These are phyloP conservation scores for Melanchra persicariae DNA, from an alignment of 2,888 invertebrate genomes.

Conservation along the genomic window DNA sequence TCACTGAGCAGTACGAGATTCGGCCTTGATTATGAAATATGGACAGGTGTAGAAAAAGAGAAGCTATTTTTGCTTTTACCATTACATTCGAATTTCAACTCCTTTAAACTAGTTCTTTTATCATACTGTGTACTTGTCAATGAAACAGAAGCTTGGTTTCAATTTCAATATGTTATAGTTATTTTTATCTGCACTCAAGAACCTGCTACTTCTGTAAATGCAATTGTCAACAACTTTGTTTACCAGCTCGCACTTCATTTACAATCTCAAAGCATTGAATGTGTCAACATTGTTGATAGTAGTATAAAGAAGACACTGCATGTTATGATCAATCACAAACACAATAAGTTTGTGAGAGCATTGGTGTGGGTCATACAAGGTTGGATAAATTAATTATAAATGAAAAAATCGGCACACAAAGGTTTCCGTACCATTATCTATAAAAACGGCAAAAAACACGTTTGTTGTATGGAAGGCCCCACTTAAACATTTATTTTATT, in stretches of 20 bases:
- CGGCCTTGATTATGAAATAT: neutral
- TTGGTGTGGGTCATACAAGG: neutral
- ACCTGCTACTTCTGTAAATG: neutral
- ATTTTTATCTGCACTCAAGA: neutral
- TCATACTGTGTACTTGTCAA: no score
- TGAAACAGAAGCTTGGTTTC: no score
- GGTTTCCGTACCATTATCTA: no score
- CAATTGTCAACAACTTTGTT: slow-evolving; percentile 10
- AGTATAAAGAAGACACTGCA: slow-evolving; percentile 14
- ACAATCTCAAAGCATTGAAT: slow-evolving; percentile 5
- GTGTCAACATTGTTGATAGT: slow-evolving; percentile 11
- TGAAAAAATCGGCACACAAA: no score
- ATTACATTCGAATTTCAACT: no score
- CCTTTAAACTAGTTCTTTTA: no score
- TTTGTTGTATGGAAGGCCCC: no score
- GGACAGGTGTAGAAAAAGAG: no score
- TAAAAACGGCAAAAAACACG: no score
- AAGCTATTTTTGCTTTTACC: no score
- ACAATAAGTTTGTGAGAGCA: neutral
- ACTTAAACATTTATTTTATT: no score
- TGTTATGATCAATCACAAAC: neutral
- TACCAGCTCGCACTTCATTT: slow-evolving; percentile 6
- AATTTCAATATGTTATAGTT: neutral
- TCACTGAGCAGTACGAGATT: neutral
- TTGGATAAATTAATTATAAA: neutral